Base-by-base conservation (phyloP, 2,797 vertebrate genomes). In the Botia kubotai region DNA sequence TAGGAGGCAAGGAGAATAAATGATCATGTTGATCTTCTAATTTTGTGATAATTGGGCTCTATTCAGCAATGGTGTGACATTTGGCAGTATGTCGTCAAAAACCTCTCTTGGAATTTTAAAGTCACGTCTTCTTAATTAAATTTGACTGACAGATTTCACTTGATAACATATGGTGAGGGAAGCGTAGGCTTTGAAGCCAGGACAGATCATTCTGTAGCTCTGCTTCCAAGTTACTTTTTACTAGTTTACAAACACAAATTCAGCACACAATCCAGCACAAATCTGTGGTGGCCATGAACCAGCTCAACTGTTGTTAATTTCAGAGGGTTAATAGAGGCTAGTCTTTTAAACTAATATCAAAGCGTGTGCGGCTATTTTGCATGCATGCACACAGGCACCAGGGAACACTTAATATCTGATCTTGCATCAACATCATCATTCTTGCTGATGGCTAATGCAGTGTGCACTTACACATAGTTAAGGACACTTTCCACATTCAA, bases 391-490 rank as follows among this genome's bases (percentile, higher is more conserved):
- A 85, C 57, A 66, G 10, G 0, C 50, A 52, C 72, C 81, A 79
- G 84, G 87, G 85, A 86, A 85, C 26, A 14, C 39, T 73, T 80
- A 21, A 72, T 50, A 76, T 82, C 4, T 73, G 86, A 85, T 89
- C 88, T 83, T 43, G 36, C 86, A 83, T 89, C 86, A 86, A 76
- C 87, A 26, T 72, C 78, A 66, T 77, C 21, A 62, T 82, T 83
- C 62, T 66, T 55, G 66, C 75, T 84, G 77, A 82, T 84, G 46
- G 55, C 75, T 55, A 71, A 77, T 80, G 53, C 53, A 85, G 83
- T 74, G 80, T 76, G 52, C 36, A 77, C 65, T 85, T 71, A 75
- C 58, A 85, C 63, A 80, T 46, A 85, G 60, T 26, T 12, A 39
- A 71, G 52, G 33, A 4, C 8, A 66, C 21, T 36, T 50, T 62